These are phyloP conservation scores for Caenorhabditis auriculariae DNA, from an alignment of 2,888 invertebrate genomes.

Conservation along the genomic window DNA sequence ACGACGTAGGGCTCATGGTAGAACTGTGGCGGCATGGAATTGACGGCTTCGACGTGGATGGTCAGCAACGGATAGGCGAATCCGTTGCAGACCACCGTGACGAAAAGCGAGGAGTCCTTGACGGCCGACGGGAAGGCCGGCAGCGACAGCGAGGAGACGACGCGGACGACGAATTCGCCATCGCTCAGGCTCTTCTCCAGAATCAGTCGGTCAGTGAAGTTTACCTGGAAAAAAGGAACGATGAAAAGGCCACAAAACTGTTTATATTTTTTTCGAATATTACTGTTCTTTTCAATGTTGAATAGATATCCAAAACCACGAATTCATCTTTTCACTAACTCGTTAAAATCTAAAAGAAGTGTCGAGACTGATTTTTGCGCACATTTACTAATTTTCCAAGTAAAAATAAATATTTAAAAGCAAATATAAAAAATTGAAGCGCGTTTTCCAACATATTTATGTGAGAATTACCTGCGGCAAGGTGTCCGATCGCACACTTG, in stretches of 20 bases:
- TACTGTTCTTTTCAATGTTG: too few relatives aligned
- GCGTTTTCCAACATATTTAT: background rate
- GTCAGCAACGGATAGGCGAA: constrained; percentile 56
- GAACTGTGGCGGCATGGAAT: constrained; percentile 51
- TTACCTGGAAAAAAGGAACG: constrained; percentile 15
- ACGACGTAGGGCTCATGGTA: constrained; percentile 53
- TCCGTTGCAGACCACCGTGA: constrained; percentile 56
- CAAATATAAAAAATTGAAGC: background rate
- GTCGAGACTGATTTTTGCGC: constrained; percentile 7
- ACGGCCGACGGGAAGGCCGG: constrained; percentile 52
- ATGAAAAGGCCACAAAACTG: background rate
- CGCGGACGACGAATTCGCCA: constrained; percentile 41
- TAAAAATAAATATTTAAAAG: background rate
- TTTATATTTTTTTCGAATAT: too few relatives aligned
- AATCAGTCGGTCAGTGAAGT: constrained; percentile 29
- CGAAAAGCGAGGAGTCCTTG: constrained; percentile 51
- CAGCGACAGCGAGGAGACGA: constrained; percentile 17
- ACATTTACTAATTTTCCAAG: background rate
- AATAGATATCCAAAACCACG: too few relatives aligned
- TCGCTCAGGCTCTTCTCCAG: constrained; percentile 13
- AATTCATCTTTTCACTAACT: background rate
- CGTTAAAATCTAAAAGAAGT: constrained; percentile 9
- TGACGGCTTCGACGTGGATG: constrained; percentile 44
- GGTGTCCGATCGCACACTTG: constrained; percentile 48
- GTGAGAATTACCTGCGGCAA: constrained; percentile 20